Conservation (phyloP, 2,113 vertebrate genomes). For the Pandion haliaetus region DNA sequence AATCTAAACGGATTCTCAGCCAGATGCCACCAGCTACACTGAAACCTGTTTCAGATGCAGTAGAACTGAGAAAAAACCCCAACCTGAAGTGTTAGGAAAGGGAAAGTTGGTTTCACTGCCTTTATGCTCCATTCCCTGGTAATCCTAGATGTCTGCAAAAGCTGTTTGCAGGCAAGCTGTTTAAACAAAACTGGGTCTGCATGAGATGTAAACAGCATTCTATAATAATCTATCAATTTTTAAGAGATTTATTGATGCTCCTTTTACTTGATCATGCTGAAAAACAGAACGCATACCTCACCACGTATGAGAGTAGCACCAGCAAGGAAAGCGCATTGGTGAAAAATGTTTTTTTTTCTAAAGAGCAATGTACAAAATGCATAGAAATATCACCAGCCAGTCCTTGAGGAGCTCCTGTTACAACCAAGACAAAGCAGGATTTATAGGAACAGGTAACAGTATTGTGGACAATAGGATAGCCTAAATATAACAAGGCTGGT, state of each 20-base stretch:
- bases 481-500: neutral
- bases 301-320: too few species aligned
- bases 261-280: neutral
- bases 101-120: neutral
- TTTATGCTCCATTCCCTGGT: neutral
- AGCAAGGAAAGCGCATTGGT: neutral
- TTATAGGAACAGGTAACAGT: neutral
- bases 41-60: neutral
- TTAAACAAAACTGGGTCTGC: neutral
- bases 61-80: too few species aligned
- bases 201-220: neutral
- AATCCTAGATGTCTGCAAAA: neutral
- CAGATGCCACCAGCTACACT: neutral
- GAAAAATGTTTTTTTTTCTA: neutral
- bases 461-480: neutral
- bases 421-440: neutral
- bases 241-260: neutral
- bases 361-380: neutral
- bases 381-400: neutral
- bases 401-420: neutral
- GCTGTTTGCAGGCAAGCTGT: neutral
- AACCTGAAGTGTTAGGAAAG: neutral
- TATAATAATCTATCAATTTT: fast-evolving
- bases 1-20: neutral
- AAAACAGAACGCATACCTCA: too few species aligned